Conservation (phyloP, 2,888 invertebrate genomes). For the Scelioninae gen. 1 region DNA sequence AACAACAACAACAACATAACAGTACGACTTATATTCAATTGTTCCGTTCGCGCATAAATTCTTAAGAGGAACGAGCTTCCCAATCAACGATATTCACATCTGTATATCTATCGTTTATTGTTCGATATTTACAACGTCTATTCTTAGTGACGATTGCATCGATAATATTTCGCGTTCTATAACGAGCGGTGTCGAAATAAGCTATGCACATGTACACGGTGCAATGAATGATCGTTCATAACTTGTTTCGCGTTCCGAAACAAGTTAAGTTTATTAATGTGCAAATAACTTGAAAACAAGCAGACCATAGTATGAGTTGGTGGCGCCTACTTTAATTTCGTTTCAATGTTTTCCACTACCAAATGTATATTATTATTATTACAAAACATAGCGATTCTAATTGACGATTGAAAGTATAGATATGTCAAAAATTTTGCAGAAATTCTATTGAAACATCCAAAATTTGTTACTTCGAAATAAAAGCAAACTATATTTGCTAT, state of each 20-base stretch:
- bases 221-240: conserved; percentile 50
- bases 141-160: conserved; percentile 52
- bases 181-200: conserved; percentile 59
- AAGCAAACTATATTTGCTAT: too few species aligned
- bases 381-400: conserved; percentile 59
- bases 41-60: conserved; percentile 26
- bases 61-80: conserved; percentile 54
- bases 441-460: conserved; percentile 13
- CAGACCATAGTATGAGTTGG: conserved; percentile 38
- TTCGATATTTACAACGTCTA: conserved; percentile 62
- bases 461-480: too few species aligned
- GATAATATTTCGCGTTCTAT: conserved; percentile 62
- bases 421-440: conserved; percentile 48
- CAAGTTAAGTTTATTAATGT: conserved; percentile 66
- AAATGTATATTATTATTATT: conserved; percentile 49
- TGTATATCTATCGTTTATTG: conserved; percentile 9
- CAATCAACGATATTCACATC: conserved; percentile 57
- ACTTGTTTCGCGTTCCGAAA: conserved; percentile 50
- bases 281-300: conserved; percentile 53
- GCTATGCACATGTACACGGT: conserved; percentile 12
- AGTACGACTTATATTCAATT: conserved; percentile 12
- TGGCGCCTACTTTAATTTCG: conserved; percentile 68
- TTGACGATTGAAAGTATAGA: conserved; percentile 56
- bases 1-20: neutral
- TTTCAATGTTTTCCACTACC: conserved; percentile 40